Base-by-base conservation (phyloP, 2,113 vertebrate genomes). In the Oncorhynchus gorbuscha region DNA sequence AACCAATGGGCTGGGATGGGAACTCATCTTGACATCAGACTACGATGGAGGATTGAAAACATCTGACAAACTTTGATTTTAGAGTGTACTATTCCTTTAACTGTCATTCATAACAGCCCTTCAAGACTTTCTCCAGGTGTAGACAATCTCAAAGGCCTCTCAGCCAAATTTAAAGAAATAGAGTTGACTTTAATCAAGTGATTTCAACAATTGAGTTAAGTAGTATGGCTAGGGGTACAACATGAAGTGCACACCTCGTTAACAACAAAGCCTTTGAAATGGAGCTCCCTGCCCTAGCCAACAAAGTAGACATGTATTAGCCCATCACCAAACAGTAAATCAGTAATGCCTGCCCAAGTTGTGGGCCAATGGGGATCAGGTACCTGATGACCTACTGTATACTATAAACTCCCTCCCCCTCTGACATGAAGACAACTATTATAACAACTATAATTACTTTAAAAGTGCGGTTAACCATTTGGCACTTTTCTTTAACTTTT, bases 381-480 rank as follows among this genome's bases (percentile, higher is more conserved):
- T 11, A 11, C 39, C 8, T 11, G 39, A 45, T 45, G 39, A 45
- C 39, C 39, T 55, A 55, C 51, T 16, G 51, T 18, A 55, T 16
- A 55, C 3, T 45, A 1, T 18, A 13, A 13, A 16, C 51, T 55
- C 51, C 68, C 49, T 62, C 83, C 39, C 39, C 84, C 86, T 85
- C 79, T 59, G 5, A 82, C 81, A 84, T 75, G 72, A 61, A 78
- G 85, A 86, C 79, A 67, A 76, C 76, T 77, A 74, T 84, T 74
- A 83, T 79, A 80, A 28, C 28, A 26, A 67, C 24, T 67, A 24
- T 45, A 11, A 45, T 45, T 45, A 45, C 9, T 11, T 45, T 5
- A 18, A 67, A 67, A 5, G 5, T 6, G 85, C 81, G 79, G 77
- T 84, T 9, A 87, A 92, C 90, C 89, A 90, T 87, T 90, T 92